Conservation (phyloP, 2,797 vertebrate genomes). For the Lagorchestes hirsutus region DNA sequence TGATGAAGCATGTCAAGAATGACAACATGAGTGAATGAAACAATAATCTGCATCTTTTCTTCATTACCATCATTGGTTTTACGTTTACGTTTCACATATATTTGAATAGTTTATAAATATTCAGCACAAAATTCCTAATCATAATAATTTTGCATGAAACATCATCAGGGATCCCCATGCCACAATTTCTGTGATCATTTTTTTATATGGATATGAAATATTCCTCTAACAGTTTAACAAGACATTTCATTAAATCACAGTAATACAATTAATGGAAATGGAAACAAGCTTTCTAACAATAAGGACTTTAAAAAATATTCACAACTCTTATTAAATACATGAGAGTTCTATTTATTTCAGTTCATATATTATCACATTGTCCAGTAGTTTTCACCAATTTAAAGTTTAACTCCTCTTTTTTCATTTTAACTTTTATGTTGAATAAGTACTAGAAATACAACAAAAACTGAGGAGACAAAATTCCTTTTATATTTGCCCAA, state of each 20-base stretch:
- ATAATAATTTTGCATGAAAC: slow-evolving; percentile 74
- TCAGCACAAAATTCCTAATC: slow-evolving; percentile 75
- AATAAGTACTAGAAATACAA: slow-evolving; percentile 77
- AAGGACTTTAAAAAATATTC: slow-evolving; percentile 41
- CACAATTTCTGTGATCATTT: slow-evolving; percentile 72
- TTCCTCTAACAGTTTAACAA: slow-evolving; percentile 77
- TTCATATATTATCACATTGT: slow-evolving; percentile 64
- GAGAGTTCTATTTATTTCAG: slow-evolving; percentile 66
- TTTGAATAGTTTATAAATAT: slow-evolving; percentile 76
- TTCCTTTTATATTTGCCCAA: slow-evolving; percentile 81
- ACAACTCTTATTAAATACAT: slow-evolving; percentile 28
- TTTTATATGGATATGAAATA: slow-evolving; percentile 80
- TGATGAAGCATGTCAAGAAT: slow-evolving; percentile 66
- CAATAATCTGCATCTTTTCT: slow-evolving; percentile 58
- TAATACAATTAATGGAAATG: slow-evolving; percentile 70
- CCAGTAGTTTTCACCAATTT: slow-evolving; percentile 67
- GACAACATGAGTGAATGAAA: slow-evolving; percentile 71
- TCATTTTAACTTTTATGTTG: slow-evolving; percentile 77
- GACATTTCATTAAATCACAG: slow-evolving; percentile 66
- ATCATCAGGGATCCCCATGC: slow-evolving; percentile 58
- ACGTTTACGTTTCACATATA: slow-evolving; percentile 75
- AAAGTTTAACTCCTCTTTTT: slow-evolving; percentile 59
- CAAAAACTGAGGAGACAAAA: slow-evolving; percentile 78
- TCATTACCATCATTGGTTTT: slow-evolving; percentile 65
- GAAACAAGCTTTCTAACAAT: slow-evolving; percentile 72